phyloP scores from a whole-genome alignment of 1,140 invertebrate species.

The Theocolax elegans region DNA sequence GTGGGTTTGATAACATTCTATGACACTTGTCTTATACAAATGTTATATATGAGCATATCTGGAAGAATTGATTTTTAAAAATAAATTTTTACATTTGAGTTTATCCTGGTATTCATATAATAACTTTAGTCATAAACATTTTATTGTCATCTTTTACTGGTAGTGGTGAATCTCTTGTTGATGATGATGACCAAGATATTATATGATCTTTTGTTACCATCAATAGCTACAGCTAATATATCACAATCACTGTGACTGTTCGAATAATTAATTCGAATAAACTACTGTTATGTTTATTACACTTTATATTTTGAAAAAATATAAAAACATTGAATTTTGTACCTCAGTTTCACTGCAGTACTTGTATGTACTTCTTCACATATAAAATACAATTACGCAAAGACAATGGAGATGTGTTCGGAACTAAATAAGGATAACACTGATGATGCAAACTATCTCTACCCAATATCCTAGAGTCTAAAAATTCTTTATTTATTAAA shows the following conservation, averaged over 20 bases:
- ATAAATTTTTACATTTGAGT: constrained; percentile 87
- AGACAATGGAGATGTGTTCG: constrained; percentile 69
- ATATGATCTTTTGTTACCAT: constrained; percentile 42
- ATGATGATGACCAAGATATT: constrained; percentile 32
- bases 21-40: constrained; percentile 88
- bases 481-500: constrained; percentile 92
- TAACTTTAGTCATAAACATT: constrained; percentile 88
- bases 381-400: constrained; percentile 68
- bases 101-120: constrained; percentile 87
- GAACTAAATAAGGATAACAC: constrained; percentile 81
- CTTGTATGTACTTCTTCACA: constrained; percentile 74
- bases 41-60: constrained; percentile 95
- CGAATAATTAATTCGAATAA: constrained; percentile 46
- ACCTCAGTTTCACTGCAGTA: constrained; percentile 74
- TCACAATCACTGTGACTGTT: constrained; percentile 59
- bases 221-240: constrained; percentile 52
- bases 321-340: constrained; percentile 69
- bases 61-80: constrained; percentile 96
- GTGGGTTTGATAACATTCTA: constrained; percentile 85
- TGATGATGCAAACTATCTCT: constrained; percentile 83
- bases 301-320: constrained; percentile 64
- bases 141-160: constrained; percentile 74
- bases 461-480: constrained; percentile 85
- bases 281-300: constrained; percentile 55
- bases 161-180: constrained; percentile 30